Evolutionary conservation across 2,797 vertebrate species (phyloP), one percentile per base, ranked within the genome.

Genomic region (Synaphobranchus kaupii): DNA sequence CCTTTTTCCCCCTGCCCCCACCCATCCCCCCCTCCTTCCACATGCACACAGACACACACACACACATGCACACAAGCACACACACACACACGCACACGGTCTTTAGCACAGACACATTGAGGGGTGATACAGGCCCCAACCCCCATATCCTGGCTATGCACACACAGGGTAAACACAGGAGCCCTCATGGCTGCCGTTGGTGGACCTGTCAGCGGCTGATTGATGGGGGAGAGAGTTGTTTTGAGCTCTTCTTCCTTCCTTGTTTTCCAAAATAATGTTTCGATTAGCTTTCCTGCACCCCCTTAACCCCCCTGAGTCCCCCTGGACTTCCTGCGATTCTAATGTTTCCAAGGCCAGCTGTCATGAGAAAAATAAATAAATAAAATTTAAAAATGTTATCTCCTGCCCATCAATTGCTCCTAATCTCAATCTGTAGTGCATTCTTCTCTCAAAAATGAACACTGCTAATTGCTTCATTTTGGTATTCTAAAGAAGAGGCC

Each of bases 61-160:
- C 60, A 34, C 87, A 44, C 48, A 60, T 20, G 50, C 71, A 22
- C 9, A 0, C 80, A 85, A 54, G 22, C 86, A 31, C 50, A 85
- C 60, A 58, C 86, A 31, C 50, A 85, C 60, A 58, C 80, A 80
- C 54, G 56, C 31, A 13, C 76, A 84, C 85, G 44, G 84, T 84
- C 81, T 84, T 56, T 63, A 34, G 71, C 28, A n/a, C 68, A 86
- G 31, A 17, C 85, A 56, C 85, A 86, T 86, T 86, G 31, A 50
- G 58, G 34, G 31, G 86, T 22, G 34, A 47, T 31, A 82, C 34
- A 47, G 54, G 47, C 73, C 44, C 31, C 9, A 39, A 34, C 44
- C 47, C 84, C 85, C n/a, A 63, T 88, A 90, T 92, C 93, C 92
- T 91, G 86, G n/a, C 86, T 88, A 58, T 25, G 28, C 31, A 87